Conservation (phyloP, 1,140 invertebrate species). For the Popillia japonica region DNA sequence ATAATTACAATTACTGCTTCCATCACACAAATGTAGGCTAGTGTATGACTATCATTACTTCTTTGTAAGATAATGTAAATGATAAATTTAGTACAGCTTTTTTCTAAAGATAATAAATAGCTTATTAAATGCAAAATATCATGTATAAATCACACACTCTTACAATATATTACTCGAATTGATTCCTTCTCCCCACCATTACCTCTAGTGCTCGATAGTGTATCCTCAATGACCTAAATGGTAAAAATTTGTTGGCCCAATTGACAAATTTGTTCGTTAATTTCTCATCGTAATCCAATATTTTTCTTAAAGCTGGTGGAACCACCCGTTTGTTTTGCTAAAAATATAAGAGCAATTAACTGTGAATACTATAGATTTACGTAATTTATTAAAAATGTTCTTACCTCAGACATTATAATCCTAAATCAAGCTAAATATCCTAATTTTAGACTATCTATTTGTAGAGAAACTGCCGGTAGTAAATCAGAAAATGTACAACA, state of each 20-base stretch:
- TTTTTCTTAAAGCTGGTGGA: conserved; percentile 63
- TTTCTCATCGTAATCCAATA: conserved; percentile 69
- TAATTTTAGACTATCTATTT: background rate
- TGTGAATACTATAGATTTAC: too few species aligned
- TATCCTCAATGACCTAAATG: conserved; percentile 67
- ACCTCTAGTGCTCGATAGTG: conserved; percentile 77
- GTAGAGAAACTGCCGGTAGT: too few species aligned
- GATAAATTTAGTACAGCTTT: background rate
- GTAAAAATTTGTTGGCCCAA: conserved; percentile 64
- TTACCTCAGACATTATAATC: background rate
- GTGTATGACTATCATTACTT: too few species aligned
- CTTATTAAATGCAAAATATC: too few species aligned
- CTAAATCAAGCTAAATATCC: background rate
- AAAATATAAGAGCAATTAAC: background rate
- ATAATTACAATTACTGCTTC: too few species aligned
- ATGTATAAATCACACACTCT: too few species aligned
- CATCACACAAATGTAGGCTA: too few species aligned
- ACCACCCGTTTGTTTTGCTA: conserved; percentile 63
- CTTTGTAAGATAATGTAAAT: background rate
- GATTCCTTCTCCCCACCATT: conserved; percentile 46
- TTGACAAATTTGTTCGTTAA: conserved; percentile 72
- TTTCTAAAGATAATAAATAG: too few species aligned
- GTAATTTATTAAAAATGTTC: background rate
- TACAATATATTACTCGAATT: background rate
- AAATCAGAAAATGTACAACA: too few species aligned